Percentiles rank a stretch among this genome's conserved stretches.
These are phyloP conservation scores for Coptodon bakossiorum DNA, from an alignment of 2,113 vertebrate species.

Conservation along the genomic window DNA sequence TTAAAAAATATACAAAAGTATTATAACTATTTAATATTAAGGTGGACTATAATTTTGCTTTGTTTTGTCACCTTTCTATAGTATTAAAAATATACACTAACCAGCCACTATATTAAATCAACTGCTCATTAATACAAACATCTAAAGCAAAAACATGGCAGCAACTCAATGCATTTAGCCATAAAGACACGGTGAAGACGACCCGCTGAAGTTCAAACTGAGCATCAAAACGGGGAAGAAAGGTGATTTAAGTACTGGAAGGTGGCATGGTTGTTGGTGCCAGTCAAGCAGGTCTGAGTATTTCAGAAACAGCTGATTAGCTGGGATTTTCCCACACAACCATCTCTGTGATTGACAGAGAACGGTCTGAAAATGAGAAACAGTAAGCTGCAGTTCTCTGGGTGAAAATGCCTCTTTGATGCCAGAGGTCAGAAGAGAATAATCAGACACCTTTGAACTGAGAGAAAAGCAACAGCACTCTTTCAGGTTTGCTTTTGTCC, in stretches of 20 bases:
- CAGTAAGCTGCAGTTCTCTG: not conserved
- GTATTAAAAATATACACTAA: not conserved
- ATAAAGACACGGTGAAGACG: not conserved
- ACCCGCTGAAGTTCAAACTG: not conserved
- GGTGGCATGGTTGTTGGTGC: not conserved
- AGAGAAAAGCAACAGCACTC: not conserved
- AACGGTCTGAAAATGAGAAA: not conserved
- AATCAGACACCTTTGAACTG: not conserved
- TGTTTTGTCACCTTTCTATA: not conserved
- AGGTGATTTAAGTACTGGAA: not conserved
- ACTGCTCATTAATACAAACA: not conserved
- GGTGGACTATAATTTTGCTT: not conserved
- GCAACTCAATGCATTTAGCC: rapidly evolving
- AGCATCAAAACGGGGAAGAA: not conserved
- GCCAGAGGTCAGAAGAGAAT: not conserved
- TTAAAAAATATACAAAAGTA: not conserved
- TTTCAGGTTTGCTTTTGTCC: not conserved
- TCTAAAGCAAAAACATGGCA: not conserved
- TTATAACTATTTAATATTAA: not conserved
- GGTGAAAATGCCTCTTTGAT: not conserved
- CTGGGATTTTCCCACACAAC: not conserved
- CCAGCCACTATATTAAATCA: not conserved
- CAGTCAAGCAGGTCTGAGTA: not conserved
- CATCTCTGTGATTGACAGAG: not conserved
- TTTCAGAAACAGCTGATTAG: not conserved